Conservation (phyloP, 2,113 vertebrate genomes). For the Desmodus rotundus region DNA sequence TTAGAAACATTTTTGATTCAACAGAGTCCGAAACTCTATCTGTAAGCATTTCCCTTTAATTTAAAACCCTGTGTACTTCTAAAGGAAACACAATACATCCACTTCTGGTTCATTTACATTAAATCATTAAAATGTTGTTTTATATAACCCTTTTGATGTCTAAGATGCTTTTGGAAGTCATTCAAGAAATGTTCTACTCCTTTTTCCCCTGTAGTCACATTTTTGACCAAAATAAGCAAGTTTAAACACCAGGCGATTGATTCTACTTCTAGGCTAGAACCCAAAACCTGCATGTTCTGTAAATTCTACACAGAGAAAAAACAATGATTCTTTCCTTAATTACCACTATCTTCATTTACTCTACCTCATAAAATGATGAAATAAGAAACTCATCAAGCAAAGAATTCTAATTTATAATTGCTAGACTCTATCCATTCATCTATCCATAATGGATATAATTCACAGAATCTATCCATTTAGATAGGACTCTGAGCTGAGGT, state of each 20-base stretch:
- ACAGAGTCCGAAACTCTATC: constrained; percentile 53
- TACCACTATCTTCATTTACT: constrained; percentile 16
- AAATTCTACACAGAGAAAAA: constrained; percentile 35
- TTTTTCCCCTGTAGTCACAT: constrained; percentile 51
- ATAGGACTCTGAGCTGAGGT: background rate
- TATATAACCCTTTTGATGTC: constrained; percentile 66
- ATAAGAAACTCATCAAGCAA: constrained; percentile 38
- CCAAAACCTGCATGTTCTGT: constrained; percentile 16
- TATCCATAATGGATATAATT: too few species aligned
- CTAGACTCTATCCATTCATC: too few species aligned
- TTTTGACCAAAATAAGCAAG: constrained; percentile 63
- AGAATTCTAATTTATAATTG: constrained; percentile 13
- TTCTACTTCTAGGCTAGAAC: constrained; percentile 37
- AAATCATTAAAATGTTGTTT: constrained; percentile 70
- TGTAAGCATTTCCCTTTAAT: constrained; percentile 46
- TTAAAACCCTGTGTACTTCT: constrained; percentile 45
- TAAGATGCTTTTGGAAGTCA: constrained; percentile 61
- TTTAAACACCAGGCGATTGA: constrained; percentile 52
- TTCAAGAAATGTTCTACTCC: constrained; percentile 61
- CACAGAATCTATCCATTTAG: constrained; percentile 24
- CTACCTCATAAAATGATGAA: background rate
- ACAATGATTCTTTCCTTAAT: constrained; percentile 25
- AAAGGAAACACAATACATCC: constrained; percentile 53
- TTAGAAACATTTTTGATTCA: constrained; percentile 46
- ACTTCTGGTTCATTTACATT: constrained; percentile 69